Conservation (phyloP, 2,113 vertebrate species). For the Centropristis striata region DNA sequence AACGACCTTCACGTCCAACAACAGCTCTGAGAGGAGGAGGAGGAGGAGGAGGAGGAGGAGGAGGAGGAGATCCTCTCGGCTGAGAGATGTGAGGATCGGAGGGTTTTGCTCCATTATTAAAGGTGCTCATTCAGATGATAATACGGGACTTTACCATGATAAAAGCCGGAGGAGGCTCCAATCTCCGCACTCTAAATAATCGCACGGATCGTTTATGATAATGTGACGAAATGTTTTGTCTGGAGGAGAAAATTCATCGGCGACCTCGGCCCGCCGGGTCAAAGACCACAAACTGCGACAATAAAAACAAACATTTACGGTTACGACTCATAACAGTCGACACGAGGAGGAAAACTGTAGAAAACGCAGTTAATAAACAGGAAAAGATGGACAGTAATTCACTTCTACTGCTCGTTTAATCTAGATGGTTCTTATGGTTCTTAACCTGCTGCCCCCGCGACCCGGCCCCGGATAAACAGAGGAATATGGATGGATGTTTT, state of each 20-base stretch:
- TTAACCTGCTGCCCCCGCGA: too few species aligned
- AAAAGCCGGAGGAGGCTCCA: constrained; percentile 42
- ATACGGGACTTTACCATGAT: constrained; percentile 58
- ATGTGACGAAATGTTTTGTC: constrained; percentile 37
- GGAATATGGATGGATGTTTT: too few species aligned
- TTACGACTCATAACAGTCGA: neutral
- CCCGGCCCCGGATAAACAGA: too few species aligned
- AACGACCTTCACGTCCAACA: constrained; percentile 66
- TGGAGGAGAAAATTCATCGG: constrained; percentile 25
- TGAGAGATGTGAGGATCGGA: too few species aligned
- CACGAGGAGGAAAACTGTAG: too few species aligned
- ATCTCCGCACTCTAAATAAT: constrained; percentile 23
- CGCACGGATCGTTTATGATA: constrained; percentile 60
- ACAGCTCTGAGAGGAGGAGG: constrained; percentile 56
- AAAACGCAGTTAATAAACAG: too few species aligned
- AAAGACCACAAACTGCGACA: constrained; percentile 7
- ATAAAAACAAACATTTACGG: neutral
- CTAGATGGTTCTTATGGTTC: too few species aligned
- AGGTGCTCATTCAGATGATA: constrained; percentile 66
- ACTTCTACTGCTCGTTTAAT: too few species aligned
- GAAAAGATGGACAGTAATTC: too few species aligned
- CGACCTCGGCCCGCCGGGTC: constrained; percentile 30
- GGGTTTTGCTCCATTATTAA: constrained; percentile 65
- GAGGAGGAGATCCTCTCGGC: too few species aligned
- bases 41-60: too few species aligned